Conservation (phyloP, 1,140 invertebrate species). For the Trissolcus basalis region DNA sequence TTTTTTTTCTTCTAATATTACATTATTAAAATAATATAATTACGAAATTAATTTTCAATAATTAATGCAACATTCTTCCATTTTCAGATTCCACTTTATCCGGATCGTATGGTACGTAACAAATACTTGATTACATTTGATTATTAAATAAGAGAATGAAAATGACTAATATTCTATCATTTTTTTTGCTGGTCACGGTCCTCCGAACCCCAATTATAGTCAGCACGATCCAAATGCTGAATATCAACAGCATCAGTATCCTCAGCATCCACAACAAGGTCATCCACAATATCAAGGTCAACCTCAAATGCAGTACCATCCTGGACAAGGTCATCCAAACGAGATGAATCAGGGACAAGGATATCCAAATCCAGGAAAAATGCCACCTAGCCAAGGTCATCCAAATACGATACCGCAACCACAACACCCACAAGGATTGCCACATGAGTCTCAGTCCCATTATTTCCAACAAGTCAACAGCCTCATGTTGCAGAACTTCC, state of each 20-base stretch:
- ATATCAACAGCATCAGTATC: slow-evolving; percentile 54
- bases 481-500: slow-evolving; percentile 3
- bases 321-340: slow-evolving; percentile 33
- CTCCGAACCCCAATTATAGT: slow-evolving; percentile 63
- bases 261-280: slow-evolving; percentile 56
- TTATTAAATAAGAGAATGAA: too few relatives aligned
- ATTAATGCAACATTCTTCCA: slow-evolving; percentile 68
- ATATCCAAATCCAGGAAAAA: too few relatives aligned
- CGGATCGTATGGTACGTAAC: slow-evolving; percentile 42
- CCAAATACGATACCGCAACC: slow-evolving; percentile 34
- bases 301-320: too few relatives aligned
- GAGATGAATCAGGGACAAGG: slow-evolving; percentile 3
- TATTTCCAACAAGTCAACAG: slow-evolving; percentile 27
- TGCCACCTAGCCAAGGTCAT: too few relatives aligned
- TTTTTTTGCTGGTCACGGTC: slow-evolving; percentile 50
- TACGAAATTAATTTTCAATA: too few relatives aligned
- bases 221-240: slow-evolving; percentile 56
- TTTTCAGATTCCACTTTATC: slow-evolving; percentile 62
- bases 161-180: too few relatives aligned
- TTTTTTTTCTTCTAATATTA: too few relatives aligned
- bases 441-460: slow-evolving; percentile 21
- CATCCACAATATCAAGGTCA: slow-evolving; percentile 49
- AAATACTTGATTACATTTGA: too few relatives aligned
- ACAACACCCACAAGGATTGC: slow-evolving; percentile 34
- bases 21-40: not conserved